Percentiles rank a stretch among this genome's conserved stretches.
Evolutionary conservation across 2,113 vertebrate genomes (phyloP).

Genomic region (Hippolais icterina): DNA sequence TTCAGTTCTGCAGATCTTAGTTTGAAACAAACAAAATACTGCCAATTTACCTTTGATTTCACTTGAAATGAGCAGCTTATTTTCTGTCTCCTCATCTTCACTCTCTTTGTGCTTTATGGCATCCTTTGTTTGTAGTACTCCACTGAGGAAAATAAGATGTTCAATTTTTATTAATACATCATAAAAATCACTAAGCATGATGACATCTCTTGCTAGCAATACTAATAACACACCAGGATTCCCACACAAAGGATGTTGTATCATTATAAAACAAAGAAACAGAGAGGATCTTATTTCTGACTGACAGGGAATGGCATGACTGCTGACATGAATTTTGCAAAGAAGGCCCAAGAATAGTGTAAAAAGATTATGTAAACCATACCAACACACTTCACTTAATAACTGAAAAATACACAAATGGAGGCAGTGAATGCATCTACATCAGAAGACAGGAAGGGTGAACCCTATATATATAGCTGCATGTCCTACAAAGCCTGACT

Average conservation of each 20-base stretch:
- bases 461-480: neutral
- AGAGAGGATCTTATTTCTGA: neutral
- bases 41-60: slow-evolving; percentile 79
- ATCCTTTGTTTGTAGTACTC: slow-evolving; percentile 73
- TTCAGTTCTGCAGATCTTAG: neutral
- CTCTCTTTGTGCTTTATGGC: slow-evolving; percentile 52
- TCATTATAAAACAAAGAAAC: neutral
- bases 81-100: slow-evolving; percentile 73
- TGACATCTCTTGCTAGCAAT: neutral
- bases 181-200: neutral
- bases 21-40: neutral
- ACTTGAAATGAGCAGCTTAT: slow-evolving; percentile 66
- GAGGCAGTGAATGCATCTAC: neutral
- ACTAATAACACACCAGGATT: neutral
- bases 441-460: neutral
- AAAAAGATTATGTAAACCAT: neutral
- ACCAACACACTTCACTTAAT: neutral
- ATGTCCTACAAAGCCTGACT: neutral
- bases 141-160: slow-evolving; percentile 66
- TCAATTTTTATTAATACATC: slow-evolving; percentile 34
- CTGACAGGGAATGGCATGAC: neutral
- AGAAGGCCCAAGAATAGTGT: neutral
- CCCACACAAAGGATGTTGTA: neutral
- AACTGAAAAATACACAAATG: neutral
- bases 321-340: neutral